Conservation (phyloP, 2,888 invertebrate species). For the Galerucella nymphaeae region DNA sequence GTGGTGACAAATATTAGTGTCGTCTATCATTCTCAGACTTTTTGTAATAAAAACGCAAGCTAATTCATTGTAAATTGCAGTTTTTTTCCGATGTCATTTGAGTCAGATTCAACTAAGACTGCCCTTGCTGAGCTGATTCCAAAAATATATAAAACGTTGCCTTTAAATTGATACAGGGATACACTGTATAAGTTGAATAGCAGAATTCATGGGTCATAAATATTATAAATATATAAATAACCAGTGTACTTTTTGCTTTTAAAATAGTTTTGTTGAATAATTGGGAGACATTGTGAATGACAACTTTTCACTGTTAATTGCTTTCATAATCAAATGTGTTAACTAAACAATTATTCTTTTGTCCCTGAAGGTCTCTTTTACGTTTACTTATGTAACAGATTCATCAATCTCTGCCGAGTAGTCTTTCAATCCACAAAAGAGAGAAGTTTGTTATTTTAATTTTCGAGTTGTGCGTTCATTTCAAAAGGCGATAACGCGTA, state of each 20-base stretch:
- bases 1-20: too few relatives aligned
- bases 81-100: too few relatives aligned
- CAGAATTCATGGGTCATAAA: not conserved
- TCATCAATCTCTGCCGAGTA: slow-evolving; percentile 42
- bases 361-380: not conserved
- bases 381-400: slow-evolving; percentile 22
- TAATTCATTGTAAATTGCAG: too few relatives aligned
- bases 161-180: too few relatives aligned
- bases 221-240: too few relatives aligned
- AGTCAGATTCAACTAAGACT: too few relatives aligned
- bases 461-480: slow-evolving; percentile 36
- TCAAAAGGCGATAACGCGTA: slow-evolving; percentile 37
- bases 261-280: slow-evolving; percentile 2
- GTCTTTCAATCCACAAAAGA: slow-evolving; percentile 39
- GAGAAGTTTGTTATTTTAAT: slow-evolving; percentile 46
- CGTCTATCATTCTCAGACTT: too few relatives aligned
- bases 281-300: not conserved
- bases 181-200: too few relatives aligned
- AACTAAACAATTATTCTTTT: slow-evolving; percentile 15
- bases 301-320: not conserved
- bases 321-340: slow-evolving; percentile 6
- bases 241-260: not conserved
- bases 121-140: too few relatives aligned
- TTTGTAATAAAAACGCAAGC: too few relatives aligned
- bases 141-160: too few relatives aligned